phyloP scores from a whole-genome alignment of 1,140 invertebrate species.

The Lepidurus apus region DNA sequence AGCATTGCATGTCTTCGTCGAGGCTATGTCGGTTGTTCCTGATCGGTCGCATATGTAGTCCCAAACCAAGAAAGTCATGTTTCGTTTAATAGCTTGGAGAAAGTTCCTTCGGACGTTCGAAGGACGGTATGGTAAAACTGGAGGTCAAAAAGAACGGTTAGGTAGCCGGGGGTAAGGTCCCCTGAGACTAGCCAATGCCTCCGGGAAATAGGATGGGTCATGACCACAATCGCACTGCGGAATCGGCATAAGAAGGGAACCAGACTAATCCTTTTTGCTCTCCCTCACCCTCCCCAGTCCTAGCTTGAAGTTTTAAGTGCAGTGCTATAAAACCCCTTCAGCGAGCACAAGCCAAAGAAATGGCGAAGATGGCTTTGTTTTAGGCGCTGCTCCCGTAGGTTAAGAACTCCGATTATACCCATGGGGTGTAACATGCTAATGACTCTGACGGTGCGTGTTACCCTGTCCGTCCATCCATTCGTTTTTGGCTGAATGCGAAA shows the following conservation, averaged over 20 bases:
- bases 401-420: neutral
- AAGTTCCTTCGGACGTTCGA: neutral
- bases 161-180: neutral
- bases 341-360: too few species aligned
- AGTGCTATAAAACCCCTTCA: too few species aligned
- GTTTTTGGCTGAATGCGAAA: neutral
- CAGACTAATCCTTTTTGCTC: neutral
- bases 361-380: neutral
- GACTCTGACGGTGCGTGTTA: neutral
- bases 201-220: neutral
- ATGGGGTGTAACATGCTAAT: constrained; percentile 7
- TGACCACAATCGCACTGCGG: neutral
- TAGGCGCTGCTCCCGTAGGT: neutral
- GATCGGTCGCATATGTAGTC: neutral
- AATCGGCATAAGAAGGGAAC: neutral
- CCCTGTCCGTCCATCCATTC: neutral
- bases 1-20: neutral
- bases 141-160: neutral
- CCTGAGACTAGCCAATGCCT: neutral
- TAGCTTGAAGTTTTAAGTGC: too few species aligned
- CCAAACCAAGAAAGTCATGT: too few species aligned
- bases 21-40: neutral
- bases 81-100: neutral
- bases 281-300: neutral
- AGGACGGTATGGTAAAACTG: neutral